Evolutionary conservation across 2,113 vertebrate genomes (phyloP).

Genomic region (Otocyon megalotis): DNA sequence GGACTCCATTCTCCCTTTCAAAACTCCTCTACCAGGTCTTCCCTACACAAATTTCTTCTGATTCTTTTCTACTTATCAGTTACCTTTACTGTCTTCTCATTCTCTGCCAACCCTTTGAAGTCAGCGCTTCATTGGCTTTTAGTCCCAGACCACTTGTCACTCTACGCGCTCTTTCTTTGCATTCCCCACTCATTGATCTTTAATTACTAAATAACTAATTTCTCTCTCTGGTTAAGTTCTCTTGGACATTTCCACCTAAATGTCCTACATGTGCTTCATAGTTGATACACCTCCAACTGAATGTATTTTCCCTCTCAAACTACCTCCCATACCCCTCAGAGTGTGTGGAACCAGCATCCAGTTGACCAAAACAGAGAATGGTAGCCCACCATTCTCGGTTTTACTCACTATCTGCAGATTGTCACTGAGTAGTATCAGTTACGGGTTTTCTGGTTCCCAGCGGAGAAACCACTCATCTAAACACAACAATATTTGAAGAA

Average conservation of each 20-base stretch:
- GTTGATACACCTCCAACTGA: neutral
- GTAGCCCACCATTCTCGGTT: neutral
- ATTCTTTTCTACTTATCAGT: neutral
- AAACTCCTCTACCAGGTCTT: neutral
- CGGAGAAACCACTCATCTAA: neutral
- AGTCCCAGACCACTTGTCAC: neutral
- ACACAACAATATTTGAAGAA: neutral
- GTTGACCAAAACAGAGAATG: neutral
- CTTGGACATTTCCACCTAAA: neutral
- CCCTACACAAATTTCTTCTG: neutral
- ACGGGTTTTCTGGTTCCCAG: neutral
- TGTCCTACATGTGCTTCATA: neutral
- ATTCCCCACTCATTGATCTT: neutral
- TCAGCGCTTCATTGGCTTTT: neutral
- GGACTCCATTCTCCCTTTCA: neutral
- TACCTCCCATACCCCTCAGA: neutral
- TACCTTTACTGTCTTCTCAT: neutral
- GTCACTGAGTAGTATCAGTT: neutral
- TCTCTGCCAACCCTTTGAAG: neutral
- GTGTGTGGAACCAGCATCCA: neutral
- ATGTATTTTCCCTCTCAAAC: neutral
- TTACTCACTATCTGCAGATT: neutral
- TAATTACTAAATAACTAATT: neutral
- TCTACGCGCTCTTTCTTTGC: neutral
- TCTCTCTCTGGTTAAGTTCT: neutral